phyloP scores from a whole-genome alignment of 2,113 vertebrate genomes.

The Upupa epops region DNA sequence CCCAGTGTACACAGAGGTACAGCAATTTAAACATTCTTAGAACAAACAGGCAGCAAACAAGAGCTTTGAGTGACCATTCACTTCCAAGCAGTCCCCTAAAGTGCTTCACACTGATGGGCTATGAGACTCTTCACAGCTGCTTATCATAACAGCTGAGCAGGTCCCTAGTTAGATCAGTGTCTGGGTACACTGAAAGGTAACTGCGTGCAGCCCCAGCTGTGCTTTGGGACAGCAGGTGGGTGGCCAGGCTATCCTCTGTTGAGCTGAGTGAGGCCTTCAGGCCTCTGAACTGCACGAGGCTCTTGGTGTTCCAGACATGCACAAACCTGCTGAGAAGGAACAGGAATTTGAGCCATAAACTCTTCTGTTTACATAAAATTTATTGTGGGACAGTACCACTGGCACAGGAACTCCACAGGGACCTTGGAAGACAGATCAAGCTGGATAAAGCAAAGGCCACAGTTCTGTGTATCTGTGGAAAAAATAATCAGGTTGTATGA shows the following conservation, averaged over 20 bases:
- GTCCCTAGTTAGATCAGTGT: not conserved
- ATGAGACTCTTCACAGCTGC: not conserved
- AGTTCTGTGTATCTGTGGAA: not conserved
- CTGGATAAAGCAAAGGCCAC: not conserved
- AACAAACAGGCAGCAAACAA: not conserved
- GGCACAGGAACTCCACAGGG: not conserved
- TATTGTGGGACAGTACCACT: not conserved
- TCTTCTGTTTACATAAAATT: not conserved
- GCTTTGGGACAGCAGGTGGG: not conserved
- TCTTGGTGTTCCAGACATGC: not conserved
- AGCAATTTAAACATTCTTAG: not conserved
- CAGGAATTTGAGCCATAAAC: slow-evolving; percentile 35
- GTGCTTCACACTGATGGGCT: not conserved
- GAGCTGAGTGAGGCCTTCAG: not conserved
- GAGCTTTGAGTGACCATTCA: not conserved
- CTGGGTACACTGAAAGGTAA: not conserved
- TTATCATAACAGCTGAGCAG: not conserved
- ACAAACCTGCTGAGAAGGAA: not conserved
- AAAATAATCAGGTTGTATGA: slow-evolving; percentile 16
- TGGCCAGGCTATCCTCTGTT: too few species aligned
- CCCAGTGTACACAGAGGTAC: not conserved
- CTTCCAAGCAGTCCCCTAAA: not conserved
- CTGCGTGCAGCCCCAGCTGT: not conserved
- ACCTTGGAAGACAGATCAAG: slow-evolving; percentile 39
- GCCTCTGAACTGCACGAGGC: not conserved